Base-by-base conservation (phyloP, 2,888 invertebrate genomes). In the Ophion slaviceki region DNA sequence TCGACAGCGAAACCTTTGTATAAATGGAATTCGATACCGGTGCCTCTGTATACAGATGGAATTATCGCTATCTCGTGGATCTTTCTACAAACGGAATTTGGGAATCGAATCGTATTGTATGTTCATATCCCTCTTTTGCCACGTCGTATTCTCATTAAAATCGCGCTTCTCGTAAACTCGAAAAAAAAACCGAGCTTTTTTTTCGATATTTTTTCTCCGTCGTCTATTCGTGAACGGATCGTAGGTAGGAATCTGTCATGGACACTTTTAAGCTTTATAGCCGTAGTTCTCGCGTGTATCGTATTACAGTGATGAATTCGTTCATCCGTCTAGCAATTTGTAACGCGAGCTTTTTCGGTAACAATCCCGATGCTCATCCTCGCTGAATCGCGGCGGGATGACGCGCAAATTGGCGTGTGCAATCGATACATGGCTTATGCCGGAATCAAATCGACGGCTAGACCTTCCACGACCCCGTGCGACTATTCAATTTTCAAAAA, bases 381-480 rank as follows among this genome's bases (percentile, higher is more conserved):
- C 64, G 59, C 59, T 47, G 74, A 64, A 79, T 45, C 74, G 59
- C 28, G 47, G 74, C 17, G 10, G 20, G 53, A 47, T 59, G 62
- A 32, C 57, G n/a, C 74, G 70, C 62, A 70, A 79, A 85, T 85
- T 85, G 85, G 78, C 82, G 85, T 79, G 66, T 70, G 57, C 47
- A 74, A 85, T 85, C 78, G 84, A 74, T 80, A 72, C 17, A 7
- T 64, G 17, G 64, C 47, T 72, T 40, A 20, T 32, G 20, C 53
- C 64, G 45, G 17, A 64, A 28, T 80, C 28, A 72, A 57, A 80
- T 47, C 47, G 17, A 24, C 47, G 28, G 17, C 53, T 53, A 53
- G 53, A 20, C 28, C 45, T 4, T 47, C 20, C 10, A 47, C 45
- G 32, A n/a, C 10, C 32, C 5, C 1, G 11, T 11, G 66, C 4